Evolutionary conservation across 2,113 vertebrate species (phyloP), one percentile per base, ranked within the genome.

Genomic region (Pachycephala philippinensis): DNA sequence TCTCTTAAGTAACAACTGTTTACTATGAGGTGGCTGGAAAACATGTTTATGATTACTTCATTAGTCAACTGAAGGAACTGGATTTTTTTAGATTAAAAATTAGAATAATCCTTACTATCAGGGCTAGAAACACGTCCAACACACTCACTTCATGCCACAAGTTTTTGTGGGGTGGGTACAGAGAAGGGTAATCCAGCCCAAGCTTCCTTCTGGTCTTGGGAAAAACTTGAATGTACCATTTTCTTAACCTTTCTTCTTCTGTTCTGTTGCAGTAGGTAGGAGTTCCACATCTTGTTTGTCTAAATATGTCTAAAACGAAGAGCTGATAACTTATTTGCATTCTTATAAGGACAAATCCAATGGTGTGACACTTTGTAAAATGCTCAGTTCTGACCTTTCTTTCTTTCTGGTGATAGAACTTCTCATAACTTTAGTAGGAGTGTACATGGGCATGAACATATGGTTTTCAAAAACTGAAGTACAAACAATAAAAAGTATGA

Each of bases 111-210:
- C 8, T 39, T 53, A 31, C 26, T 31, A 11, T 9, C 27, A 74
- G 45, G 30, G 33, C 4, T 1, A 4, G 35, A 80, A 71, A 87
- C 45, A 37, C 0, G 0, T 53, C 33, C 13, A 31, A 9, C 8
- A 44, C 10, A 35, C 2, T 64, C 18, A 21, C 8, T 42, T 12
- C 24, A 56, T 47, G 31, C 19, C 4, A n/a, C 64, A 61, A 9
- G 1, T 40, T 77, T 81, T 56, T 65, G n/a, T 35, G 14, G 23
- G 10, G 20, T 77, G 12, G 3, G 12, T 68, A 37, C 2, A 54
- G 21, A 64, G 31, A 50, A 64, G 20, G 56, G 3, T 4, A 76
- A 37, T 31, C 22, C 24, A 78, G 3, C 22, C 15, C 59, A 33
- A 68, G 6, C 3, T 7, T 71, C 30, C 17, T 42, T n/a, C 52